Evolutionary conservation across 2,888 invertebrate species (phyloP), one percentile per base, ranked within the genome.

Genomic region (Therioaphis trifolii): DNA sequence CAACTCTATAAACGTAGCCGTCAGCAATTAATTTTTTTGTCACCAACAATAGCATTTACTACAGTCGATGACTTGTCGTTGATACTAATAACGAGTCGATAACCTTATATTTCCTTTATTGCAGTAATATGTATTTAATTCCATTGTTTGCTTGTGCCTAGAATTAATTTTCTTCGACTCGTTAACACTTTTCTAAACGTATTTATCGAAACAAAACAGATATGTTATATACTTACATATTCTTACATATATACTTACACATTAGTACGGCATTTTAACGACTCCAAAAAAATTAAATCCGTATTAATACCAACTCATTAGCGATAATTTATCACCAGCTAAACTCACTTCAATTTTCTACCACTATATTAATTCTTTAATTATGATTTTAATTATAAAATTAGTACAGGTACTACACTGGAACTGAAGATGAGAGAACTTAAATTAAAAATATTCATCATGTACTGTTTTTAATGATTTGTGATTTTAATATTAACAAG

Each of bases 61-160:
- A 27, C 77, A 66, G 77, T 77, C 77, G 77, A 77, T 52, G 77
- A 66, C 66, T 77, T 66, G 76, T 63, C n/a, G 61, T 63, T 27
- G 24, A 76, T 46, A 76, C n/a, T 29, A 35, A 75, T 46, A 76
- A 63, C n/a, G 14, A 76, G 61, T 76, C 76, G 46, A 76, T 63
- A 76, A 76, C 76, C 76, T 63, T n/a, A 29, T 29, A 29, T 49
- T 49, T 63, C 63, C 63, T 63, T 43, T 63, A n/a, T 21, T n/a
- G n/a, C 29, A 27, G 24, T 58, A 58, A 11, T 58, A 52, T 49
- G 52, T 35, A 21, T 55, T 27, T 72, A 21, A 72, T 55, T 63
- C 43, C 14, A 61, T 63, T 29, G 76, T 76, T 46, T 63, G n/a
- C 27, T 46, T 1, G 61, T 61, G 18, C n/a, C 9, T n/a, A 21